Base-by-base conservation (phyloP, 2,797 vertebrate genomes). In the Hozukius guyotensis region DNA sequence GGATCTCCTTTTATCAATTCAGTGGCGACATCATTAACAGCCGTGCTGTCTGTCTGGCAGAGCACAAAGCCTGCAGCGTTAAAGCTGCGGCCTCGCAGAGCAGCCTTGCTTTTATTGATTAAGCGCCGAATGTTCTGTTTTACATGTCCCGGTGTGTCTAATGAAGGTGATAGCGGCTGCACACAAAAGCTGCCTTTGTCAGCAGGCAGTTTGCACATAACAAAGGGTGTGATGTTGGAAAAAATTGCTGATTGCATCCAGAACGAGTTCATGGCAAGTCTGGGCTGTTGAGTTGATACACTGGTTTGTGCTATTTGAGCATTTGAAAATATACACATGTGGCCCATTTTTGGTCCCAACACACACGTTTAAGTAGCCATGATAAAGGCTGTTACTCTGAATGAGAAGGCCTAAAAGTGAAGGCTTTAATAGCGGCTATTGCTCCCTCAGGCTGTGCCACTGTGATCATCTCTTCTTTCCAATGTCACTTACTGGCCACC, bases 71-170 rank as follows among this genome's bases (percentile, higher is more conserved):
- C 24, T 20, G 20, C 71, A 9, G 22, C 46, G 56, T 73, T 68
- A 72, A 68, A 67, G 74, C 61, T 32, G 57, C 8, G 20, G 67
- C 78, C 59, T 78, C 73, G 20, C 66, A 74, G 24, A 81, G 9
- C 38, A 59, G 70, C 72, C 64, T 73, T 52, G 52, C 38, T 84
- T 68, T 71, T 53, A 86, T 72, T 79, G 77, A 85, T 80, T 53
- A 76, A 57, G 66, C 6, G 11, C 53, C 52, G 72, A 72, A 67
- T 78, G 52, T 74, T 85, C 82, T 38, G 42, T 72, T 72, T 76
- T 56, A 65, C 72, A 72, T 25, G 9, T 72, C 32, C 59, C 31
- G 36, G 2, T 22, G 38, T 16, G 59, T 75, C 42, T 70, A 61
- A 81, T 74, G 62, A 81, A 67, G 68, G 52, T 8, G 8, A 75